Base-by-base conservation (phyloP, 2,797 vertebrate genomes). In the Morelia viridis region DNA sequence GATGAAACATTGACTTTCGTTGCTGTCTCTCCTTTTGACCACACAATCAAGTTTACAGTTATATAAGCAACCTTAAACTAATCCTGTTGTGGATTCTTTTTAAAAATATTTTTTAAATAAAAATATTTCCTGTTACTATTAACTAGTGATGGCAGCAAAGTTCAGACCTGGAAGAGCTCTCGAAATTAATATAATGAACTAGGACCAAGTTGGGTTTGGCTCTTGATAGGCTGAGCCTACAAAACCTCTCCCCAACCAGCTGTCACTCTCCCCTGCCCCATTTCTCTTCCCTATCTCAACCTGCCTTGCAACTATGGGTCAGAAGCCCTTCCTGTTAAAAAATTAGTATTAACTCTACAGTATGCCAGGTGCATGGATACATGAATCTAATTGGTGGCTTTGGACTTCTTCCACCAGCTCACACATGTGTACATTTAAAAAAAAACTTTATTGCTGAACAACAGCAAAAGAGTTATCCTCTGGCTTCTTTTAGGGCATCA, bases 1-100 rank as follows among this genome's bases (percentile, higher is more conserved):
- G 31, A 76, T 22, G 46, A 22, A 58, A 13, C 31, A 2, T 6
- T 83, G 56, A 57, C 26, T 60, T 58, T 58, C 3, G 1, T 76
- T 7, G 57, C 76, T 53, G 41, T 9, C 60, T 90, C 60, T 62
- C 41, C 5, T 50, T 84, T 85, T 46, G 60, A 31, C n/a, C 57
- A 6, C 58, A 10, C 57, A 24, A 90, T 80, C 71, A 35, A 46
- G 35, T 3, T 80, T 31, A 7, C 65, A 5, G 13, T 76, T 83
- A 90, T 5, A 61, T 90, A 80, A 71, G 65, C 65, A 71, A 15
- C 19, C 53, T 68, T 89, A 76, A 89, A 89, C 65, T 88, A 88
- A 88, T 88, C 61, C 85, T 56, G 50, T 4, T 31, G 61, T 19
- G 46, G 87, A 65, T 64, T 88, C 53, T 53, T 53, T 80, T 22